These are phyloP conservation scores for Sanderia malayensis DNA, from an alignment of 30 jellyfish, hydroid and myxozoan species.

Conservation along the genomic window DNA sequence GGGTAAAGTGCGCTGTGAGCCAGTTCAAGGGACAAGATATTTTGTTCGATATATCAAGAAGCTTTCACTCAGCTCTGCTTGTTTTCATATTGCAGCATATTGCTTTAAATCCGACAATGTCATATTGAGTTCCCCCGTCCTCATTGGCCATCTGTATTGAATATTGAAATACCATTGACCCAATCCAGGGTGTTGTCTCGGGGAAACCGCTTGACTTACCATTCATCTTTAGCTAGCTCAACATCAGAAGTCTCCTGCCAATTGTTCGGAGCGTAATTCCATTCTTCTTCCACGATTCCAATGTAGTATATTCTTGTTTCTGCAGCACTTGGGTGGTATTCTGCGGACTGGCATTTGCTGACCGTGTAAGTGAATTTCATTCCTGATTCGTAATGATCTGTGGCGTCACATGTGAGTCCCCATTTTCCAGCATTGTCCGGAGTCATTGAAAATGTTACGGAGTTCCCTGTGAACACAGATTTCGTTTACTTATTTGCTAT, in stretches of 20 bases:
- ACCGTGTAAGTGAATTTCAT: constrained; percentile 55
- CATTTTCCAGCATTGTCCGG: constrained; percentile 65
- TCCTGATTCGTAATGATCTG: constrained; percentile 58
- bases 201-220: too few relatives aligned
- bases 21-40: neutral
- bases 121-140: too few relatives aligned
- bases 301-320: constrained; percentile 33
- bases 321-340: neutral
- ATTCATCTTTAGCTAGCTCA: constrained; percentile 7
- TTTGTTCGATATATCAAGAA: neutral
- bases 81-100: too few relatives aligned
- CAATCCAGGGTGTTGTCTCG: too few relatives aligned
- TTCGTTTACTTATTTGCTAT: too few relatives aligned
- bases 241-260: constrained; percentile 24
- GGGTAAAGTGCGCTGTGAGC: neutral
- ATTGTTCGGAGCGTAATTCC: constrained; percentile 70
- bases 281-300: constrained; percentile 56
- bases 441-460: constrained; percentile 53
- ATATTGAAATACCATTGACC: too few relatives aligned
- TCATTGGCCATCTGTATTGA: too few relatives aligned
- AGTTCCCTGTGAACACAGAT: too few relatives aligned
- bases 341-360: constrained; percentile 12
- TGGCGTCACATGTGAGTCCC: constrained; percentile 36
- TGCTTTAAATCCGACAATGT: too few relatives aligned
- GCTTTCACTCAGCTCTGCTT: too few relatives aligned